Base-by-base conservation (phyloP, 2,888 invertebrate genomes). In the Carcina quercana region DNA sequence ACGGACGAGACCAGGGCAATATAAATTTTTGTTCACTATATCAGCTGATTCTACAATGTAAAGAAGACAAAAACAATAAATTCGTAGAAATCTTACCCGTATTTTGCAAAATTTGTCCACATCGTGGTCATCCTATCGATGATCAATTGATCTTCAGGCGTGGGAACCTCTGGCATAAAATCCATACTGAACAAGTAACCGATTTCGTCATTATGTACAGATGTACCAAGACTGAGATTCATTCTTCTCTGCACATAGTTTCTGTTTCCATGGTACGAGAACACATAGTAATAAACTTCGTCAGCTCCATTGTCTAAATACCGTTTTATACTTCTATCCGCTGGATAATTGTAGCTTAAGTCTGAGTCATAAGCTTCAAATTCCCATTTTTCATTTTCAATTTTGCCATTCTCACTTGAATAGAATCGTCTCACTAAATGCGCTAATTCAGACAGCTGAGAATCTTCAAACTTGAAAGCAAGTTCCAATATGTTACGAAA, bases 101-200 rank as follows among this genome's bases (percentile, higher is more conserved):
- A 45, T 46, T 64, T 67, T 1, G 53, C 55, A 26, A 70, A 65
- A 25, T 67, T 65, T 1, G 58, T 43, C 56, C 60, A 62, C 48
- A 56, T 32, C 1, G 45, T 34, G 3, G 50, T 50, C 40, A 53
- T 46, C 3, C 36, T 28, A 15, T 65, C 59, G 1, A 63, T 47
- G 2, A 59, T 42, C 1, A 42, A 15, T 31, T 58, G 52, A 35
- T 66, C 64, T 5, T 38, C 45, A 2, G 40, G 28, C 1, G 43
- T 38, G 0, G 53, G 46, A 1, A 43, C 37, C 1, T 42, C 39
- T 5, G 40, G 24, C 12, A 43, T 28, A 13, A 42, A 46, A 3
- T 37, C 32, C 3, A 51, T 35, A 26, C 56, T 53, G 38, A 61
- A 64, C 15, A 61, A 34, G 41, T 67, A 69, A 2, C 59, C 53